Conservation (phyloP, 2,797 vertebrate species). For the Eospalax fontanierii region DNA sequence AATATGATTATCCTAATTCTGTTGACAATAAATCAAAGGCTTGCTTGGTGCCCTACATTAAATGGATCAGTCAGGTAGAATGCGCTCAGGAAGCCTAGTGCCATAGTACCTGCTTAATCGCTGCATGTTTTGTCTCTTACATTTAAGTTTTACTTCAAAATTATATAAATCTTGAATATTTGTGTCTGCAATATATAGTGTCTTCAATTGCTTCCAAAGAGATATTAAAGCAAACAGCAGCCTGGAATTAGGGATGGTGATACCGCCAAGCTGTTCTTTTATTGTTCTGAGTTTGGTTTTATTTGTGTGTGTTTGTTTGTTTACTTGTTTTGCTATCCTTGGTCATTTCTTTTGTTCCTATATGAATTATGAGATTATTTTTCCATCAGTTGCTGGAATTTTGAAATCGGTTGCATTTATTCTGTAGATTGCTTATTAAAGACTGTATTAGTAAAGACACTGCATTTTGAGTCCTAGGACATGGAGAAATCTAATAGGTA, state of each 20-base stretch:
- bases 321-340: no score
- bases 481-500: background rate
- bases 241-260: background rate
- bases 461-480: background rate
- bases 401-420: background rate
- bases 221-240: background rate
- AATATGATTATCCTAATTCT: slow-evolving; percentile 16
- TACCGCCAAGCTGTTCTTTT: background rate
- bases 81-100: background rate
- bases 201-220: background rate
- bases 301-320: no score
- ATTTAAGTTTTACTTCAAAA: slow-evolving; percentile 54
- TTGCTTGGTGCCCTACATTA: background rate
- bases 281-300: background rate
- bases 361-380: background rate
- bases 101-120: background rate
- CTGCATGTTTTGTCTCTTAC: background rate
- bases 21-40: background rate
- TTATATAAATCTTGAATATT: background rate
- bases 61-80: background rate
- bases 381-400: background rate
- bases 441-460: background rate
- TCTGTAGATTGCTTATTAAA: background rate
- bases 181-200: background rate
- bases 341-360: background rate